phyloP scores from a whole-genome alignment of 2,888 invertebrate species.

The Anoncus sp. region DNA sequence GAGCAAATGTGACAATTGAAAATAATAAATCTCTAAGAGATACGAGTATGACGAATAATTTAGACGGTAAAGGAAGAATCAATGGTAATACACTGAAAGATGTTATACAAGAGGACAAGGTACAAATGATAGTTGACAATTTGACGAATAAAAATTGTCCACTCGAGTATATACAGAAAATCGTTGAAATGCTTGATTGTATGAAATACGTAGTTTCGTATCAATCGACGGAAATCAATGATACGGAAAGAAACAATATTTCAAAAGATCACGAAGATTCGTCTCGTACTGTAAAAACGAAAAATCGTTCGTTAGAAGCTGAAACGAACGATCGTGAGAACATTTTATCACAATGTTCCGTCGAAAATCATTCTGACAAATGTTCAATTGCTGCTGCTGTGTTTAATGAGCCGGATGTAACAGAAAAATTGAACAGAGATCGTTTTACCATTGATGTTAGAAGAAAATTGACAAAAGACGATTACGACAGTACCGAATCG shows the following conservation, averaged over 20 bases:
- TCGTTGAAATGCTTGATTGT: conserved; percentile 73
- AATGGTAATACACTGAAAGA: conserved; percentile 62
- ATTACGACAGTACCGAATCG: conserved; percentile 61
- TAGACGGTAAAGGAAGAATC: not conserved
- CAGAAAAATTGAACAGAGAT: conserved; percentile 19
- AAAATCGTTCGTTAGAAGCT: conserved; percentile 4
- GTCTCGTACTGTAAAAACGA: not conserved
- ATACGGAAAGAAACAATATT: conserved; percentile 6
- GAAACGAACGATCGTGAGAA: conserved; percentile 4
- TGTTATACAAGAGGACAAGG: conserved; percentile 72
- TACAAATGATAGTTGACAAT: conserved; percentile 71
- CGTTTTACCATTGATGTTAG: conserved; percentile 8
- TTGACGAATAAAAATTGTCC: conserved; percentile 73
- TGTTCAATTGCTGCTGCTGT: not conserved
- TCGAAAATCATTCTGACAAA: conserved; percentile 7
- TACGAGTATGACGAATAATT: conserved; percentile 1
- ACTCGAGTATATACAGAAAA: conserved; percentile 71
- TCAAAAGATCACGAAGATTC: not conserved
- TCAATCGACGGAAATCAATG: conserved; percentile 38
- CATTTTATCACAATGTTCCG: not conserved
- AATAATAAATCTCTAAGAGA: conserved; percentile 30
- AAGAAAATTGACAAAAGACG: conserved; percentile 45
- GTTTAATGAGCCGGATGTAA: not conserved
- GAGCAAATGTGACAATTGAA: not conserved
- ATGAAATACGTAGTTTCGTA: conserved; percentile 71